phyloP scores from a whole-genome alignment of 2,888 invertebrate species.

The Microctonus brassicae region DNA sequence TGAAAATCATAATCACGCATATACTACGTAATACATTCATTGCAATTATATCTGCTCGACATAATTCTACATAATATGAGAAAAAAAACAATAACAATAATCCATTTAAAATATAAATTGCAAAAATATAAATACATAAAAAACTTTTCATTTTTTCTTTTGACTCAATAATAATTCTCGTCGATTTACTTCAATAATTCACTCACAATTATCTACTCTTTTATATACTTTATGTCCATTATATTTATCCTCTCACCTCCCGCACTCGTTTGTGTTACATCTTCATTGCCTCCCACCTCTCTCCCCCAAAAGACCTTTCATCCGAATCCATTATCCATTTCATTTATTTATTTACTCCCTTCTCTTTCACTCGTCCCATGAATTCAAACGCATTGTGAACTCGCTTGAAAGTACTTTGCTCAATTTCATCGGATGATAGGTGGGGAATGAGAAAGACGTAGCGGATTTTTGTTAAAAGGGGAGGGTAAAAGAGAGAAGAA shows the following conservation, averaged over 20 bases:
- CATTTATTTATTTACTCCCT: conserved; percentile 26
- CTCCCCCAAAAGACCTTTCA: conserved; percentile 20
- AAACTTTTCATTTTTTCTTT: conserved; percentile 23
- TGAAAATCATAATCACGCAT: too few species aligned
- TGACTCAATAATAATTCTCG: neutral
- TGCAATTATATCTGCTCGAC: too few species aligned
- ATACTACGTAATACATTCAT: too few species aligned
- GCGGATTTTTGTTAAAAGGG: conserved; percentile 1
- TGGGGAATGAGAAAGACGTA: neutral
- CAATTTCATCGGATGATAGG: conserved; percentile 52
- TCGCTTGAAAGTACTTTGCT: conserved; percentile 49
- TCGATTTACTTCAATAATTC: neutral
- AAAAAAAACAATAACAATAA: too few species aligned
- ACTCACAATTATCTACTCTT: neutral
- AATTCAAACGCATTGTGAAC: conserved; percentile 35
- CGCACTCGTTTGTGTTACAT: conserved; percentile 4
- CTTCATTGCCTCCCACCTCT: conserved; percentile 5
- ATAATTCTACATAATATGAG: too few species aligned
- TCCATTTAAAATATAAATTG: too few species aligned
- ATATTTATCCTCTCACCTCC: neutral
- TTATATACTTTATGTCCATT: conserved; percentile 9
- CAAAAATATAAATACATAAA: too few species aligned
- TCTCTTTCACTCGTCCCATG: conserved; percentile 37
- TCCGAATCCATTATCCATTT: conserved; percentile 30
- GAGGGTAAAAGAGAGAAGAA: conserved; percentile 19